Conservation (phyloP, 1,140 invertebrate genomes). For the Aphelenchoides besseyi region DNA sequence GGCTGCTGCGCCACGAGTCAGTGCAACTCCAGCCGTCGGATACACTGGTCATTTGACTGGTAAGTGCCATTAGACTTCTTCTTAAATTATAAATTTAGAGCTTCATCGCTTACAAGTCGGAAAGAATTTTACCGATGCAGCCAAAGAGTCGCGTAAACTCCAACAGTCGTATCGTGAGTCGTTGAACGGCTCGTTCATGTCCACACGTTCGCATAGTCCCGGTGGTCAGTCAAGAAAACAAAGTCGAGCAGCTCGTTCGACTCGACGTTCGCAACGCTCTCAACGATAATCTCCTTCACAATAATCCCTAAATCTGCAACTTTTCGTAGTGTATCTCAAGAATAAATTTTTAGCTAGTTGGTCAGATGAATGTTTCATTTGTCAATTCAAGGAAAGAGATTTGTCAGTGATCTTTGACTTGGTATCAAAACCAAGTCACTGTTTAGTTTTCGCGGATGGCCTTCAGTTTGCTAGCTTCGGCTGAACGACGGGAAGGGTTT, state of each 20-base stretch:
- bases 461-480: too few relatives aligned
- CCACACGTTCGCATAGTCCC: slow-evolving; percentile 11
- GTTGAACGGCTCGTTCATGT: slow-evolving; percentile 5
- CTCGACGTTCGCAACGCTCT: not conserved
- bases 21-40: slow-evolving; percentile 4
- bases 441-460: too few relatives aligned
- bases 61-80: not conserved
- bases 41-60: slow-evolving; percentile 28
- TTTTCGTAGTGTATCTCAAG: not conserved
- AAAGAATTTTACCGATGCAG: slow-evolving; percentile 25
- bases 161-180: slow-evolving; percentile 23
- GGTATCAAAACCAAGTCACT: too few relatives aligned
- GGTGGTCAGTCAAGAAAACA: not conserved
- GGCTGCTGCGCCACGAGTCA: not conserved
- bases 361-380: too few relatives aligned
- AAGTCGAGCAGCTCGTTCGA: not conserved
- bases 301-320: not conserved
- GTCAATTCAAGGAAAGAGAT: too few relatives aligned
- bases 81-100: slow-evolving; percentile 9
- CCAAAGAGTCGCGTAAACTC: slow-evolving; percentile 28
- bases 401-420: too few relatives aligned
- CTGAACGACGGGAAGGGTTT: too few relatives aligned
- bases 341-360: not conserved
- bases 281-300: not conserved
- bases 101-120: slow-evolving; percentile 24